Evolutionary conservation across 2,113 vertebrate genomes (phyloP).

Genomic region (Fregetta grallaria): DNA sequence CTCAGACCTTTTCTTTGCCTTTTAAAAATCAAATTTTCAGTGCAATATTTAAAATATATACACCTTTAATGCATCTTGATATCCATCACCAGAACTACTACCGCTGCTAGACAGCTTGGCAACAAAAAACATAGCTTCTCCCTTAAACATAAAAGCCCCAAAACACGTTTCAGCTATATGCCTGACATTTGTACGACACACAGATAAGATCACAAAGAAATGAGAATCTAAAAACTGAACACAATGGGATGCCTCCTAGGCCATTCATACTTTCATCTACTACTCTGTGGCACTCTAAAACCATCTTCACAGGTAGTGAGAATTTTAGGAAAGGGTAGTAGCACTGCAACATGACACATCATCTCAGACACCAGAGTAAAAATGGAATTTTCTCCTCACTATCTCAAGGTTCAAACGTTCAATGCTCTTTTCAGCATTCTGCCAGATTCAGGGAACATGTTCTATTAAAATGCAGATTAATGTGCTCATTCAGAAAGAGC

Average conservation of each 20-base stretch:
- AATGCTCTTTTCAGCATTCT: not conserved
- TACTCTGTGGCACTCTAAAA: not conserved
- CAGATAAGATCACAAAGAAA: not conserved
- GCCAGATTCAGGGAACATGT: not conserved
- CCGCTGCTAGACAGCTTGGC: not conserved
- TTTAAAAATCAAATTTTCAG: not conserved
- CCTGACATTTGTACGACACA: not conserved
- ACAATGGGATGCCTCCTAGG: not conserved
- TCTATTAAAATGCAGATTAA: constrained; percentile 14
- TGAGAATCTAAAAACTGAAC: not conserved
- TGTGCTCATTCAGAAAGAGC: not conserved
- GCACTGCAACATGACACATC: not conserved
- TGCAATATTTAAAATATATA: not conserved
- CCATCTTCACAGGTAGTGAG: not conserved
- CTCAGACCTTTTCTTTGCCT: not conserved
- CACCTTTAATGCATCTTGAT: not conserved
- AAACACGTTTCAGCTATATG: not conserved
- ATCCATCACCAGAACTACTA: not conserved
- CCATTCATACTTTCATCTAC: not conserved
- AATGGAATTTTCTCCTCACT: not conserved
- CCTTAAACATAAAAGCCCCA: not conserved
- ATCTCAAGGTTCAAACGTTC: not conserved
- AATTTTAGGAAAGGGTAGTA: not conserved
- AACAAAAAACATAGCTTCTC: not conserved
- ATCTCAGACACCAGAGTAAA: not conserved